phyloP scores from a whole-genome alignment of 2,113 vertebrate genomes.

The Pipra filicauda region DNA sequence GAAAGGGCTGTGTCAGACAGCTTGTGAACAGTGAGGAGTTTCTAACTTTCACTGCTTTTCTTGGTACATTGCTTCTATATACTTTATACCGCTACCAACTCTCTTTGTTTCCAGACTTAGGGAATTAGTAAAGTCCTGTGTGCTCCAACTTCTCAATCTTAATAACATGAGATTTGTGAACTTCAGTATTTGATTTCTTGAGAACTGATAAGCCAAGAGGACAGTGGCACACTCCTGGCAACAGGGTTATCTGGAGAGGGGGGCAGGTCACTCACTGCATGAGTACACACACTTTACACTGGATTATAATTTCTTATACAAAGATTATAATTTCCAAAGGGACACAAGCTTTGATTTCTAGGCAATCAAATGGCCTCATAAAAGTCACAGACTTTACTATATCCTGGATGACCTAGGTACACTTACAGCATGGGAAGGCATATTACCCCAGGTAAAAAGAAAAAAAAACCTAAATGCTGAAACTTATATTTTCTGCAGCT shows the following conservation, averaged over 20 bases:
- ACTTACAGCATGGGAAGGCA: not conserved
- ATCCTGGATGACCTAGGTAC: not conserved
- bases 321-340: not conserved
- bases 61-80: not conserved
- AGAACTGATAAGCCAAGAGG: not conserved
- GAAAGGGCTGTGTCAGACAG: fast-evolving
- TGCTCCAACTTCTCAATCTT: not conserved
- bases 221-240: not conserved
- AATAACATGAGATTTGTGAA: not conserved
- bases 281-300: not conserved
- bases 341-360: not conserved
- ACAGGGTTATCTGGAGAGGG: not conserved
- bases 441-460: not conserved
- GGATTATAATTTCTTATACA: not conserved
- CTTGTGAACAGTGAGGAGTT: not conserved
- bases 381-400: not conserved
- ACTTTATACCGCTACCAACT: not conserved
- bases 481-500: not conserved
- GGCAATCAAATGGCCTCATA: not conserved
- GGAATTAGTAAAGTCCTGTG: not conserved
- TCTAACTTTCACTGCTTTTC: not conserved
- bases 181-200: not conserved
- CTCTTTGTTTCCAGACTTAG: not conserved
- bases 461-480: not conserved
- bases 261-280: not conserved